Evolutionary conservation across 30 jellyfish, hydroid and myxozoan genomes (phyloP).

Genomic region (Aurelia aurita): DNA sequence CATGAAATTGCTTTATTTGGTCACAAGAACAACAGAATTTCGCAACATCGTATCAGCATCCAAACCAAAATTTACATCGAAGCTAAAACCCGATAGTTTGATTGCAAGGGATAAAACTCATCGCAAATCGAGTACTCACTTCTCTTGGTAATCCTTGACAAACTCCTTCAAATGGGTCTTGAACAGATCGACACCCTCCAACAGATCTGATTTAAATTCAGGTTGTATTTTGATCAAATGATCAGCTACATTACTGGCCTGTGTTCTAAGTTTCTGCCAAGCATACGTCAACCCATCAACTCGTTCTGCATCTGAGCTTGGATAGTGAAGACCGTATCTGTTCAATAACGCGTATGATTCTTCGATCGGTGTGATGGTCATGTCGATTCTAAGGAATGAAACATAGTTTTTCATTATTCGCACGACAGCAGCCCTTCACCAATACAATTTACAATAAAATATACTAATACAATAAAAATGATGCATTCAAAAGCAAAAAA

Average conservation of each 20-base stretch:
- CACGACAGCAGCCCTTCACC: no score
- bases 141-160: constrained; percentile 74
- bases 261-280: constrained; percentile 80
- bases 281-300: constrained; percentile 88
- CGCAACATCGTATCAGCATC: no score
- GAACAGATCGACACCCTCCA: constrained; percentile 79
- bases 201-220: constrained; percentile 73
- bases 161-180: constrained; percentile 66
- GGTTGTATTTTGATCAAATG: constrained; percentile 85
- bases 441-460: no score
- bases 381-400: constrained; percentile 60
- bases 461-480: no score
- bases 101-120: no score
- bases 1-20: no score
- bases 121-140: constrained; percentile 14
- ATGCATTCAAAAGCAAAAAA: no score
- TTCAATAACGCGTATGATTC: constrained; percentile 85
- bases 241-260: constrained; percentile 81
- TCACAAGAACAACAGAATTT: no score
- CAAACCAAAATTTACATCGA: no score
- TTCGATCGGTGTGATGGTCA: constrained; percentile 91
- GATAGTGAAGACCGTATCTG: constrained; percentile 76
- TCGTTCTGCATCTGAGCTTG: constrained; percentile 86
- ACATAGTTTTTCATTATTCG: not conserved
- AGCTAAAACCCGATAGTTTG: no score